A percentile compares a stretch with the other conserved stretches of the same genome.
These are phyloP conservation scores for Aporrectodea caliginosa DNA, from an alignment of 1,140 invertebrate genomes.

Conservation along the genomic window DNA sequence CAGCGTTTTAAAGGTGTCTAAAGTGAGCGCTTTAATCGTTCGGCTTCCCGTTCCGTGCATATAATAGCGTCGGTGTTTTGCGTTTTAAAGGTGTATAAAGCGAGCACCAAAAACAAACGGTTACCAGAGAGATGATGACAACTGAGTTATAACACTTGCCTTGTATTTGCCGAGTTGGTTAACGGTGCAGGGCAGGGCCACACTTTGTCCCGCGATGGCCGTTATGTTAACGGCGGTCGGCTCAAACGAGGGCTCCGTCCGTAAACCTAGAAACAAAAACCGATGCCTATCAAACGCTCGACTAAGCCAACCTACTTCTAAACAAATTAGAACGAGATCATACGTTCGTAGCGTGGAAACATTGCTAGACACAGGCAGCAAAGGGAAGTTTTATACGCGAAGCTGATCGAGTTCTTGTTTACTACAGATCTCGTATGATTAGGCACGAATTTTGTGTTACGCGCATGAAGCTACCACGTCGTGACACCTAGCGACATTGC, in stretches of 20 bases:
- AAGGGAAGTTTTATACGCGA: neutral
- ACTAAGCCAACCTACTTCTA: neutral
- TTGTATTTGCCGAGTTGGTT: slow-evolving; percentile 80
- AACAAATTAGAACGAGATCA: too few species aligned
- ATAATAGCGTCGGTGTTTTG: too few species aligned
- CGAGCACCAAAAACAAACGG: too few species aligned
- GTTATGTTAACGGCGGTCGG: slow-evolving; percentile 63
- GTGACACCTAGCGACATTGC: too few species aligned
- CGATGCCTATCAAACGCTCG: neutral
- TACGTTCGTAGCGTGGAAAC: too few species aligned
- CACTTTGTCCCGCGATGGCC: slow-evolving; percentile 78
- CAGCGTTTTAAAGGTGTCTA: too few species aligned
- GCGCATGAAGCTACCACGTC: too few species aligned
- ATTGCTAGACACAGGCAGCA: neutral
- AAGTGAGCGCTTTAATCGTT: too few species aligned
- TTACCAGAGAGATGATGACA: too few species aligned
- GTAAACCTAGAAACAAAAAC: neutral
- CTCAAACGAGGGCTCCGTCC: neutral
- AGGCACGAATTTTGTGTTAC: neutral
- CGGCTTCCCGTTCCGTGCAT: too few species aligned
- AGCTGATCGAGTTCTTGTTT: neutral
- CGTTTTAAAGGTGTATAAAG: too few species aligned
- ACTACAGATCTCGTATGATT: neutral
- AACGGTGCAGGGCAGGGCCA: slow-evolving; percentile 78
- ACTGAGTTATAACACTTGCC: too few species aligned